Evolutionary conservation across 2,888 invertebrate species (phyloP).

Genomic region (Andrena dorsata): DNA sequence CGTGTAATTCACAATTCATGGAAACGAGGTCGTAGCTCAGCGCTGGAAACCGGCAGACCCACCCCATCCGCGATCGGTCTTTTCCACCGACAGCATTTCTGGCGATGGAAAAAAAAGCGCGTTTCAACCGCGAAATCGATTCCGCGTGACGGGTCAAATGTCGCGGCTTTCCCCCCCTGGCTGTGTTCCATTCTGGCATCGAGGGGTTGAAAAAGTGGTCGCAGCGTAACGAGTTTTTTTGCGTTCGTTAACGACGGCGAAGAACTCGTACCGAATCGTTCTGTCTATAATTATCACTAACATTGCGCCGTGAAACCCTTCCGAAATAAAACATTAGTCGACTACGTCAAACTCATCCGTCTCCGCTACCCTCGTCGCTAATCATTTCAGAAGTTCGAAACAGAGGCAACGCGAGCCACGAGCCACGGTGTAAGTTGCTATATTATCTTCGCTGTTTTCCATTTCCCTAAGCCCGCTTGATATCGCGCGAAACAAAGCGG

Average conservation of each 20-base stretch:
- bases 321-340: too few species aligned
- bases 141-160: slow-evolving; percentile 48
- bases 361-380: not conserved
- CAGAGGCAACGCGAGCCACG: not conserved
- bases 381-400: not conserved
- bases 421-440: not conserved
- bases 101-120: slow-evolving; percentile 38
- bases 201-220: slow-evolving; percentile 30
- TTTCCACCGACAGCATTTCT: slow-evolving; percentile 29
- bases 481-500: slow-evolving; percentile 1
- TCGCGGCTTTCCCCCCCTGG: slow-evolving; percentile 36
- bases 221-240: slow-evolving; percentile 36
- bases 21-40: slow-evolving; percentile 53
- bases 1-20: slow-evolving; percentile 72
- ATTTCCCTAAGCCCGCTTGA: not conserved
- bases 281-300: not conserved
- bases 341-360: not conserved
- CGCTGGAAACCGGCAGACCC: slow-evolving; percentile 42
- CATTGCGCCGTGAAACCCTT: not conserved
- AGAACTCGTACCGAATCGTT: not conserved
- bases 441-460: not conserved
- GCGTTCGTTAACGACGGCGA: slow-evolving; percentile 10
- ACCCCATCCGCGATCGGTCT: slow-evolving; percentile 29
- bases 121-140: slow-evolving; percentile 62
- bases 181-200: slow-evolving; percentile 42